Conservation (phyloP, 2,797 vertebrate species). For the Ptychadena robeensis region DNA sequence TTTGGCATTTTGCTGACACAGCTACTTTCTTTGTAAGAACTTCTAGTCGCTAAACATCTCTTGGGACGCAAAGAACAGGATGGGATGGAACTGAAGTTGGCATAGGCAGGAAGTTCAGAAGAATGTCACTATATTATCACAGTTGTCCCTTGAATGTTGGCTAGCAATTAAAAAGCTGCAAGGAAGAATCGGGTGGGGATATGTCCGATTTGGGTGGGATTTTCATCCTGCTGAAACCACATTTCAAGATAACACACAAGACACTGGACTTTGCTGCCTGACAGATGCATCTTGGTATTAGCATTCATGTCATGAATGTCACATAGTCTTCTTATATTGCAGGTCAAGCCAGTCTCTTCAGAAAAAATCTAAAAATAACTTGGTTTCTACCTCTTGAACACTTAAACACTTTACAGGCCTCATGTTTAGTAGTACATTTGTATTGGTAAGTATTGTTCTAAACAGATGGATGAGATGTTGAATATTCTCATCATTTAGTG, state of each 20-base stretch:
- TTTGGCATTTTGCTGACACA: conserved; percentile 47
- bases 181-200: conserved; percentile 54
- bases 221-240: conserved; percentile 46
- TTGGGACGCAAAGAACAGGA: conserved; percentile 50
- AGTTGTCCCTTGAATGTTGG: conserved; percentile 39
- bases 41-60: conserved; percentile 43
- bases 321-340: not conserved
- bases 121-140: conserved; percentile 56
- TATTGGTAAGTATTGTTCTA: no score
- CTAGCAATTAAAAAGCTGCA: conserved; percentile 22
- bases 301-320: not conserved
- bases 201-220: conserved; percentile 56
- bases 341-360: no score
- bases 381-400: no score
- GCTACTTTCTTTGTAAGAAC: conserved; percentile 37
- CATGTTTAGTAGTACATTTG: no score
- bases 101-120: conserved; percentile 56
- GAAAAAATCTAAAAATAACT: no score
- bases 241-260: conserved; percentile 17
- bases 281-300: not conserved
- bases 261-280: not conserved
- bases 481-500: no score
- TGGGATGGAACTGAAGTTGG: conserved; percentile 58
- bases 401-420: no score
- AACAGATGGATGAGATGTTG: no score